Base-by-base conservation (phyloP, 1,140 invertebrate genomes). In the Drosophila navojoa region DNA sequence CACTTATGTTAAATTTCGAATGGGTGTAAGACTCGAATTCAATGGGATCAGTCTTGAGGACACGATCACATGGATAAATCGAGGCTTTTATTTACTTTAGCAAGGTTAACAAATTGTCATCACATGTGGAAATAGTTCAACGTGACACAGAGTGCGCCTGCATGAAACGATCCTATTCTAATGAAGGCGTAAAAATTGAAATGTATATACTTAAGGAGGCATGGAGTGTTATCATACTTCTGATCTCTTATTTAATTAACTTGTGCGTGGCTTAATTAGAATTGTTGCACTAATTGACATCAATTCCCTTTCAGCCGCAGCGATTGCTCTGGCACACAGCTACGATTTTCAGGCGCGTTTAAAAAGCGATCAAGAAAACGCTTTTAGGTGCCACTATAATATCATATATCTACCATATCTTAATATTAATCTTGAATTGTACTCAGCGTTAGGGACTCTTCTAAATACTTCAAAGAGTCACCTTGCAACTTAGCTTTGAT, bases 101-200 rank as follows among this genome's bases (percentile, higher is more conserved):
- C 81, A 86, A 81, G 75, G 75, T 53, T 76, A 45, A 76, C 75
- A 86, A 81, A 87, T 81, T 87, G 78, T 71, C 57, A 53, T 79
- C 72, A 86, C 78, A 79, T 57, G 64, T 64, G 57, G 69, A 38
- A 11, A 38, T 38, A 47, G 44, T 13, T 74, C 59, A 77, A 69
- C 59, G 82, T 81, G 78, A 87, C 82, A 86, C 82, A 87, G 82
- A 86, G 84, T 87, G 82, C 84, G 66, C 77, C 82, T 87, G 82
- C 82, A 38, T 10, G 44, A 6, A 3, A 0, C 1, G 19, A 22
- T 22, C 3, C 19, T 2, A 22, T 22, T 22, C 19, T 22, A 2
- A 22, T 22, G 3, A 22, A 1, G 19, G 19, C 2, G 19, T 22
- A 22, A 2, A 22, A 1, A 2, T 22, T 22, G 3, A 22, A 22